Conservation (phyloP, 35 echinoderm and acorn worm species). For the Ophiothrix spiculata region DNA sequence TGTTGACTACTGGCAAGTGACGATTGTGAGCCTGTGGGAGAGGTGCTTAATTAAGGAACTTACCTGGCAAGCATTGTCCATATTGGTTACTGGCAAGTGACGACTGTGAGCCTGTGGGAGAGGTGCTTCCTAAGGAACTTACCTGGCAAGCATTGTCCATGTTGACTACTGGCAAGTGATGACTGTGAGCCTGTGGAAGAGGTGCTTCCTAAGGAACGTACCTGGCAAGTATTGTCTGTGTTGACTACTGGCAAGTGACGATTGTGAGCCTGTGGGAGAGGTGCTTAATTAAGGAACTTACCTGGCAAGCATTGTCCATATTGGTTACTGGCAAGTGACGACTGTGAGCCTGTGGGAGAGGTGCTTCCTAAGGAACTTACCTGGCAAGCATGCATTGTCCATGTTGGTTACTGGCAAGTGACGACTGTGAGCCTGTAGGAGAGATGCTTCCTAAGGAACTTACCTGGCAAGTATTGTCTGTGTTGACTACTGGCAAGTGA, state of each 20-base stretch:
- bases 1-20: too few relatives aligned
- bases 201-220: background rate
- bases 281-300: background rate
- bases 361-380: background rate
- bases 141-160: background rate
- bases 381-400: background rate
- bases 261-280: too few relatives aligned
- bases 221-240: too few relatives aligned
- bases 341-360: background rate
- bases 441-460: background rate
- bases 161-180: background rate
- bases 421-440: slow-evolving; percentile 7
- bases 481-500: too few relatives aligned
- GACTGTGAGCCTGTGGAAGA: slow-evolving; percentile 4
- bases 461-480: too few relatives aligned
- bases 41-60: too few relatives aligned
- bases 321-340: background rate
- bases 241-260: too few relatives aligned
- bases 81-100: slow-evolving; percentile 3
- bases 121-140: background rate
- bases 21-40: too few relatives aligned
- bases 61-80: background rate
- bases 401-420: slow-evolving; percentile 4
- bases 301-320: background rate
- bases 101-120: slow-evolving; percentile 2